Evolutionary conservation across 2,888 invertebrate species (phyloP).

Genomic region (Aporophyla lueneburgensis): DNA sequence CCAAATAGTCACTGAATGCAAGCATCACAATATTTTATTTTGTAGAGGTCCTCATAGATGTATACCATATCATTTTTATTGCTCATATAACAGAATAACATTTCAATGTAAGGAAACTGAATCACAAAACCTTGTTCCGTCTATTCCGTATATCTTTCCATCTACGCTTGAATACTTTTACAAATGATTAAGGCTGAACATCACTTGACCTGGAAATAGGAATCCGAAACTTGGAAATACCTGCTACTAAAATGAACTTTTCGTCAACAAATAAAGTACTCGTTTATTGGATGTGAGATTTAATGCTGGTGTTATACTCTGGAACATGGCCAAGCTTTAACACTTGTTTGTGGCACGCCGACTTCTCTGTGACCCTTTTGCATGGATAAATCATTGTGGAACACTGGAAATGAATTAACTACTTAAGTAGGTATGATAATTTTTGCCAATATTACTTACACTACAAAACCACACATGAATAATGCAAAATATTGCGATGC

Average conservation of each 20-base stretch:
- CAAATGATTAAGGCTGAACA: neutral
- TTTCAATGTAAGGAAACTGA: constrained; percentile 3
- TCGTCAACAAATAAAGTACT: neutral
- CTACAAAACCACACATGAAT: constrained; percentile 2
- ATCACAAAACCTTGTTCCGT: neutral
- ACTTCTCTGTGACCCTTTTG: neutral
- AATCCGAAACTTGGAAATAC: constrained; percentile 20
- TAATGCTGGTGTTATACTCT: no score
- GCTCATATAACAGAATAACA: neutral
- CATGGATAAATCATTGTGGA: neutral
- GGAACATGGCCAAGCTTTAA: no score
- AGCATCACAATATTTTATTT: constrained; percentile 6
- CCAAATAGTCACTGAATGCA: neutral
- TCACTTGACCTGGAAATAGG: constrained; percentile 20
- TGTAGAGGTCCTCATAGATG: neutral
- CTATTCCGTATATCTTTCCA: constrained; percentile 1
- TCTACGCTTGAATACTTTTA: constrained; percentile 7
- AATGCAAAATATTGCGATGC: neutral
- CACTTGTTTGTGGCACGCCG: no score
- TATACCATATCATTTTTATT: neutral
- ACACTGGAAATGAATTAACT: neutral
- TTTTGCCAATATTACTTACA: constrained; percentile 3
- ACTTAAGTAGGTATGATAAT: neutral
- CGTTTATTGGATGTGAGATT: no score
- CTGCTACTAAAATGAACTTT: neutral